These are phyloP conservation scores for Tadarida brasiliensis DNA, from an alignment of 2,797 vertebrate species.

Conservation along the genomic window DNA sequence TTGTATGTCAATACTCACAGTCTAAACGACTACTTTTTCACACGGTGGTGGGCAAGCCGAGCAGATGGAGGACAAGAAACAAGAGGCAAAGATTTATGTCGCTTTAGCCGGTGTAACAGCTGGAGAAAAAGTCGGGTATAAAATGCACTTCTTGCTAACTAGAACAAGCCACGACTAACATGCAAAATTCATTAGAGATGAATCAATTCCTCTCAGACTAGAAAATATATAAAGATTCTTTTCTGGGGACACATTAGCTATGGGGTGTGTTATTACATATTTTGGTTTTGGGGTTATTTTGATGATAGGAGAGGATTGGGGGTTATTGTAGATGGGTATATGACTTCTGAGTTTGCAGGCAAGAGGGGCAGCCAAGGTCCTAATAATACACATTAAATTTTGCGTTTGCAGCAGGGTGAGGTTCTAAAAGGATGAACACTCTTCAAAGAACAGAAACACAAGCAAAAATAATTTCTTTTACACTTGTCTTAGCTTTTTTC, in stretches of 20 bases:
- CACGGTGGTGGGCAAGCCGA: not conserved
- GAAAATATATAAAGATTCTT: not conserved
- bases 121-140: not conserved
- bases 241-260: not conserved
- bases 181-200: not conserved
- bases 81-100: not conserved
- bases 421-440: not conserved
- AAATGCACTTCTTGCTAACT: not conserved
- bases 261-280: not conserved
- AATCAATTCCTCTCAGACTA: not conserved
- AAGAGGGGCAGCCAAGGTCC: not conserved
- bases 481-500: not conserved
- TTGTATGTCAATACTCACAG: not conserved
- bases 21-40: not conserved
- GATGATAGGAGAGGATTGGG: not conserved
- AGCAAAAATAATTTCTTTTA: not conserved
- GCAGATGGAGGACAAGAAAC: not conserved
- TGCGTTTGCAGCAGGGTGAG: not conserved
- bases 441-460: not conserved
- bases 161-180: not conserved
- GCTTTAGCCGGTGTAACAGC: not conserved
- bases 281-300: not conserved
- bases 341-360: not conserved
- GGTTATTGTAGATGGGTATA: not conserved
- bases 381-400: not conserved